Base-by-base conservation (phyloP, 1,140 invertebrate species). In the Diorhabda carinulata region DNA sequence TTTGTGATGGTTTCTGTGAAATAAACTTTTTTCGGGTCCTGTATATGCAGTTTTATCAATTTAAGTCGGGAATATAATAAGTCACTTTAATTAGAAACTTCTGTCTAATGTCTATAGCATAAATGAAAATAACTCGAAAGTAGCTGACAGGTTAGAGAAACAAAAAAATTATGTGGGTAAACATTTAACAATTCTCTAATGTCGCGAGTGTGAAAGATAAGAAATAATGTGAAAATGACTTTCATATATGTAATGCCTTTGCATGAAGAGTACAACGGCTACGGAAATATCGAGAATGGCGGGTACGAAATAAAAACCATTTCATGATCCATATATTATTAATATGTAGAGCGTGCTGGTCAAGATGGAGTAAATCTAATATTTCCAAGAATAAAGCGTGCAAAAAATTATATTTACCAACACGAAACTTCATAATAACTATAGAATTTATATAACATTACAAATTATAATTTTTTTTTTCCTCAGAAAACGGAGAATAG, bases 191-290 rank as follows among this genome's bases (percentile, higher is more conserved):
- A 25, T 25, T 25, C 25, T 25, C 25, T 25, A 25, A 25, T 25
- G 25, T 8, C 47, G 47, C 47, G 47, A 52, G 47, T 52, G 47
- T n/a, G 2, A 6, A 52, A 6, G 47, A 52, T 43, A 64, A 64
- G 63, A 56, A 64, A 4, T 57, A 25, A 67, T 68, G 60, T 52
- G 7, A 76, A 76, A 73, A 81, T 81, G 80, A 81, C 80, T 59
- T 81, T 78, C 70, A 81, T 81, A 64, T 80, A 79, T 66, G 79
- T 81, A 57, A 79, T 79, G 74, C 78, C 80, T 52, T 73, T 80
- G 66, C 76, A 78, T 72, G 79, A 81, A 72, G 75, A 79, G 25
- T 73, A 79, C 67, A 77, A 80, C 52, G 77, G 77, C 61, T 78
- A 79, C 71, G 78, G 78, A 70, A 62, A 78, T 70, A 64, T 81